Conservation (phyloP, 2,113 vertebrate species). For the Chaetura pelagica region DNA sequence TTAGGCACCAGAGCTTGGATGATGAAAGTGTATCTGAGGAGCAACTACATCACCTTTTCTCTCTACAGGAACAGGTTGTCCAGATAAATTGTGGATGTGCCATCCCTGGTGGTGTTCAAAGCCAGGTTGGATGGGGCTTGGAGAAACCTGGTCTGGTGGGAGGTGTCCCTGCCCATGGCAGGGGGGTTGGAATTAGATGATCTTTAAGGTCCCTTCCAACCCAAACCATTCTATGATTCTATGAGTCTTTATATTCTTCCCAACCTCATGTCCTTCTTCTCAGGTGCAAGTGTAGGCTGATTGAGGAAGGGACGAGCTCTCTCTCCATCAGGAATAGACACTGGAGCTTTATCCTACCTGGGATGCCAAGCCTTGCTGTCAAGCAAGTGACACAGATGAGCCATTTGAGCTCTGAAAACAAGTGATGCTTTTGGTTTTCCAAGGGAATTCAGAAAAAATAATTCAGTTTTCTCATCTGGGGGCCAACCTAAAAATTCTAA, state of each 20-base stretch:
- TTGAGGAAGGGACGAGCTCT: neutral
- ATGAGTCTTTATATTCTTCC: neutral
- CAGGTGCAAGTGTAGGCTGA: neutral
- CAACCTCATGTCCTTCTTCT: neutral
- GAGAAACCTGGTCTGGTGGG: too few relatives aligned
- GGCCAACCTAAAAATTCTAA: rapidly evolving
- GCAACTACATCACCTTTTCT: neutral
- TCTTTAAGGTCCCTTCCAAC: too few relatives aligned
- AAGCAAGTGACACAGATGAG: neutral
- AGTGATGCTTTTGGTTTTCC: neutral
- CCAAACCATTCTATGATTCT: too few relatives aligned
- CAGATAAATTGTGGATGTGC: too few relatives aligned
- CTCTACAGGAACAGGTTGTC: neutral
- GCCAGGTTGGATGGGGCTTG: too few relatives aligned
- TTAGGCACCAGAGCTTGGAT: neutral
- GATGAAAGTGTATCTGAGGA: neutral
- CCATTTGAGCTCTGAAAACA: neutral
- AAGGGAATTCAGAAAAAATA: neutral
- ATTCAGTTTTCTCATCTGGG: neutral
- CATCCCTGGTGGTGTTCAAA: too few relatives aligned
- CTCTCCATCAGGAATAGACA: neutral
- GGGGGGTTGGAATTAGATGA: too few relatives aligned
- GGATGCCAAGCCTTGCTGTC: neutral
- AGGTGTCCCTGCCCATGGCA: too few relatives aligned
- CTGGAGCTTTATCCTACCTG: neutral